These are phyloP conservation scores for Leptura quadrifasciata DNA, from an alignment of 2,888 invertebrate genomes.

Conservation along the genomic window DNA sequence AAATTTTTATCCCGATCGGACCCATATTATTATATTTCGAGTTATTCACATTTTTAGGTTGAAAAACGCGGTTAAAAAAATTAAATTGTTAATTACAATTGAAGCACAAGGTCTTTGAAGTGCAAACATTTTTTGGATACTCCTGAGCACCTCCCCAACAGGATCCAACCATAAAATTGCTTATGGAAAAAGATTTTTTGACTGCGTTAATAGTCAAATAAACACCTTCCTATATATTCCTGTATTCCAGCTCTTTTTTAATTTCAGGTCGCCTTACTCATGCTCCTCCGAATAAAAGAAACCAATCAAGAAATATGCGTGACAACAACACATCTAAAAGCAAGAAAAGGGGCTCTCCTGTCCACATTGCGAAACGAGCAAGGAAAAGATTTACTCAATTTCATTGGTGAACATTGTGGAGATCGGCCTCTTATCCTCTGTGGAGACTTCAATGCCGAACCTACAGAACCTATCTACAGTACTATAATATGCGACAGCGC, in stretches of 20 bases:
- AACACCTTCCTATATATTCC: too few species aligned
- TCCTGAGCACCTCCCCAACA: too few species aligned
- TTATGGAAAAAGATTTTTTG: too few species aligned
- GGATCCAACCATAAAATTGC: too few species aligned
- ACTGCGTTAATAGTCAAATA: too few species aligned
- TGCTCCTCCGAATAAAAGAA: slow-evolving; percentile 75
- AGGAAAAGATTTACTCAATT: slow-evolving; percentile 80
- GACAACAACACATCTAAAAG: slow-evolving; percentile 85
- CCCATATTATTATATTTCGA: too few species aligned
- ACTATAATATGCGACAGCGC: slow-evolving; percentile 75
- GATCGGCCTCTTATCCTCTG: slow-evolving; percentile 80
- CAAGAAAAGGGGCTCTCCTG: slow-evolving; percentile 80
- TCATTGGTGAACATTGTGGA: slow-evolving; percentile 74
- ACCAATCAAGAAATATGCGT: slow-evolving; percentile 80
- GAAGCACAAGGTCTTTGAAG: too few species aligned
- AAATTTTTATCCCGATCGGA: too few species aligned
- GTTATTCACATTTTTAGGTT: too few species aligned
- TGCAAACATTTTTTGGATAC: too few species aligned
- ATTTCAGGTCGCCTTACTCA: slow-evolving; percentile 78
- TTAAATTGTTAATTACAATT: too few species aligned
- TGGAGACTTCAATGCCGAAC: slow-evolving; percentile 88
- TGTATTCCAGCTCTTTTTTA: background rate
- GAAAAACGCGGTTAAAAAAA: too few species aligned
- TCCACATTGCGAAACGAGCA: slow-evolving; percentile 83
- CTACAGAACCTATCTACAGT: slow-evolving; percentile 81